Evolutionary conservation across 2,888 invertebrate species (phyloP).

Genomic region (Colletes collaris): DNA sequence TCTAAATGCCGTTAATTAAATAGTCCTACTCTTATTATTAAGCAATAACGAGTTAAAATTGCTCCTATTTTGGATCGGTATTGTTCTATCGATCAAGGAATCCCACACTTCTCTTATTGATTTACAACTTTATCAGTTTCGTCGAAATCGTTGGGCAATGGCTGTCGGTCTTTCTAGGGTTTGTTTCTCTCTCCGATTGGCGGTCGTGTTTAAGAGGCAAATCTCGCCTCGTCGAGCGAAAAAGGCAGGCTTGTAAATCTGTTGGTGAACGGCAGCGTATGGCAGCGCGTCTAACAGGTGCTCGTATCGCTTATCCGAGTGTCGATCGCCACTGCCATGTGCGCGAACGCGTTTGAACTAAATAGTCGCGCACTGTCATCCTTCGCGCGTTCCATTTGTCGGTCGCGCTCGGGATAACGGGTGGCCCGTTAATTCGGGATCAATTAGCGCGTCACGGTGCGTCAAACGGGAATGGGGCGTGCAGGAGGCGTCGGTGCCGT

Average conservation of each 20-base stretch:
- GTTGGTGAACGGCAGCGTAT: constrained; percentile 39
- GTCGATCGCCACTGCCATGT: constrained; percentile 57
- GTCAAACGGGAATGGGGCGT: constrained; percentile 47
- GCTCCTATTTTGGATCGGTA: no score
- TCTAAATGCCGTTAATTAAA: no score
- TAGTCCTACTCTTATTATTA: no score
- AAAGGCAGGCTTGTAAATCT: constrained; percentile 60
- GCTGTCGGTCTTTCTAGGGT: no score
- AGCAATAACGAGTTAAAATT: no score
- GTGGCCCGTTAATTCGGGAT: constrained; percentile 75
- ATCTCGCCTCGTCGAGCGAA: constrained; percentile 1
- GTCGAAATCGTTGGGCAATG: no score
- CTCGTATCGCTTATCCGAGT: constrained; percentile 61
- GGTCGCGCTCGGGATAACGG: constrained; percentile 68
- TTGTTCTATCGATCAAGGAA: no score
- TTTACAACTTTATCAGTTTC: no score
- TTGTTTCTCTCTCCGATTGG: neutral
- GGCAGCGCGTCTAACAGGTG: constrained; percentile 62
- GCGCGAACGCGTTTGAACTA: constrained; percentile 57
- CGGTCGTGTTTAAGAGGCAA: neutral
- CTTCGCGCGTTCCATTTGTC: constrained; percentile 71
- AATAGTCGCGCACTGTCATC: constrained; percentile 62
- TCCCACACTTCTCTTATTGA: no score
- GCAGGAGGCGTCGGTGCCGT: neutral
- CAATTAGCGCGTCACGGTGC: constrained; percentile 74